phyloP scores from a whole-genome alignment of 2,797 vertebrate species.

The Clarias pachynema region DNA sequence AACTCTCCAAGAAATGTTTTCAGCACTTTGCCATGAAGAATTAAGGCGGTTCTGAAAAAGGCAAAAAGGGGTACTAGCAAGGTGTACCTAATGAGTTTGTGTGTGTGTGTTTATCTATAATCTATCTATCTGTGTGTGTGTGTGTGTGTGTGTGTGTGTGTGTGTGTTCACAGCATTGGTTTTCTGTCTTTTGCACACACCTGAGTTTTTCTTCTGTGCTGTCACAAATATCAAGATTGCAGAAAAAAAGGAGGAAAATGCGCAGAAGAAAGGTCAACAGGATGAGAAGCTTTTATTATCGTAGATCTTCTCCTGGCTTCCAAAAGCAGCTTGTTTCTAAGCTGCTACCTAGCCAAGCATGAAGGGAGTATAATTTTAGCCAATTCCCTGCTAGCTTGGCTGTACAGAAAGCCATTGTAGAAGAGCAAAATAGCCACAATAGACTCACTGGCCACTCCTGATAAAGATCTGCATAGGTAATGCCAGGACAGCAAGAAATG shows the following conservation, averaged over 20 bases:
- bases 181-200: conserved; percentile 66
- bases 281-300: conserved; percentile 95
- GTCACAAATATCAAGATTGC: conserved; percentile 74
- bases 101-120: background rate
- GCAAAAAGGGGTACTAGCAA: no score
- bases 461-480: conserved; percentile 86
- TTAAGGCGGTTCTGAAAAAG: no score
- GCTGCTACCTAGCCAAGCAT: conserved; percentile 92
- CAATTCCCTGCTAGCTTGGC: conserved; percentile 83
- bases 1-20: no score
- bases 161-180: conserved; percentile 63
- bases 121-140: background rate
- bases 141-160: background rate
- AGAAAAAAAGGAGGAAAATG: conserved; percentile 51
- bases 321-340: conserved; percentile 90
- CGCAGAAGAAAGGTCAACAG: conserved; percentile 85
- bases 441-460: conserved; percentile 71
- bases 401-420: conserved; percentile 81
- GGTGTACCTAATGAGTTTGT: background rate
- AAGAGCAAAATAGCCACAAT: conserved; percentile 80
- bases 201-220: conserved; percentile 72
- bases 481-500: conserved; percentile 77
- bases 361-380: conserved; percentile 98
- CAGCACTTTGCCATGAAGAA: no score
- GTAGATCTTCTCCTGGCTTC: conserved; percentile 87